These are phyloP conservation scores for Biston stratarius DNA, from an alignment of 2,888 invertebrate species.

Conservation along the genomic window DNA sequence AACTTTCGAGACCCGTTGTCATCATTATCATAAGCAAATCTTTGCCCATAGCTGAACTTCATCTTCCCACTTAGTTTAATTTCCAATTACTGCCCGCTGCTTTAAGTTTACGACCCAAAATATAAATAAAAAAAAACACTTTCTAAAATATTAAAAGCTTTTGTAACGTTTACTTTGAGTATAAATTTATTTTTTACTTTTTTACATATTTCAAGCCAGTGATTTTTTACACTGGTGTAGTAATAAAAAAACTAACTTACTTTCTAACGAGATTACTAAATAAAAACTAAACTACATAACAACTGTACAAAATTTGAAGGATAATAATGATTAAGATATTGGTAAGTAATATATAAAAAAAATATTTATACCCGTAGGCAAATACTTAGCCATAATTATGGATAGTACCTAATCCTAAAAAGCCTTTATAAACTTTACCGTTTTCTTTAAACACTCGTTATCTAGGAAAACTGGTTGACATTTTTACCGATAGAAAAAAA, in stretches of 20 bases:
- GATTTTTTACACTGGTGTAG: neutral
- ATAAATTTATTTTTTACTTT: slow-evolving; percentile 3
- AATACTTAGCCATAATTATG: slow-evolving; percentile 7
- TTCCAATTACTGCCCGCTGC: too few species aligned
- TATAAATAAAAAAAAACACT: slow-evolving; percentile 1
- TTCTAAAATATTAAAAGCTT: neutral
- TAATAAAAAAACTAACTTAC: slow-evolving; percentile 13
- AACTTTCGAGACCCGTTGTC: too few species aligned
- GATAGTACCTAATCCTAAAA: slow-evolving; percentile 6
- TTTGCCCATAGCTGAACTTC: too few species aligned
- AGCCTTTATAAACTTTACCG: neutral
- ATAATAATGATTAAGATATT: slow-evolving; percentile 34
- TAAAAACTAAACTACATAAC: slow-evolving; percentile 73
- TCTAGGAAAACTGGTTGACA: neutral
- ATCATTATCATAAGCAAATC: too few species aligned
- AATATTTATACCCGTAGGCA: slow-evolving; percentile 46
- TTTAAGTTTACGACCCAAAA: neutral
- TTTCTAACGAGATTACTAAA: slow-evolving; percentile 36
- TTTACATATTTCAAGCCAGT: slow-evolving; percentile 3
- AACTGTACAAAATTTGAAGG: slow-evolving; percentile 62
- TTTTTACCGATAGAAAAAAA: too few species aligned
- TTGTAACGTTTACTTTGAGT: slow-evolving; percentile 9
- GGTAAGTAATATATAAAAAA: slow-evolving; percentile 43
- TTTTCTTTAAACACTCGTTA: neutral
- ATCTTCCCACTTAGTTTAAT: too few species aligned